Evolutionary conservation across 2,888 invertebrate species (phyloP).

Genomic region (Protodeltote pygarga): DNA sequence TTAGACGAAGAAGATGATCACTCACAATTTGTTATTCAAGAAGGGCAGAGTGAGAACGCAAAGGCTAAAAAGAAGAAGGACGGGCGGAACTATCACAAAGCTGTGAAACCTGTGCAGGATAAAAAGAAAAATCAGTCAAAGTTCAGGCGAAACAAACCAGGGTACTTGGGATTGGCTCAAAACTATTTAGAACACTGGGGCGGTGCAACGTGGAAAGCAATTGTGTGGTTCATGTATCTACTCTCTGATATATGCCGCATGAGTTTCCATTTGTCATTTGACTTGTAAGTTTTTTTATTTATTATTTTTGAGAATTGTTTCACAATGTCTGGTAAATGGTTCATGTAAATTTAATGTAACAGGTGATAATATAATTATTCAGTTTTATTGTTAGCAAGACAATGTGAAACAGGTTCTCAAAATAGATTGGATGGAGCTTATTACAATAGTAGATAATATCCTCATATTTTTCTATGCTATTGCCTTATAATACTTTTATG

Average conservation of each 20-base stretch:
- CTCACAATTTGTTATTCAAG: slow-evolving; percentile 72
- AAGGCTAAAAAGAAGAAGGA: slow-evolving; percentile 83
- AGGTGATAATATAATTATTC: no score
- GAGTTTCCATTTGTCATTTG: slow-evolving; percentile 90
- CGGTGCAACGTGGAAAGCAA: slow-evolving; percentile 87
- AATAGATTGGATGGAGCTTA: no score
- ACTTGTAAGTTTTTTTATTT: slow-evolving; percentile 87
- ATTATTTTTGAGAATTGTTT: neutral
- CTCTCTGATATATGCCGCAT: slow-evolving; percentile 93
- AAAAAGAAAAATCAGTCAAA: slow-evolving; percentile 83
- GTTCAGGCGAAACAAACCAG: slow-evolving; percentile 74
- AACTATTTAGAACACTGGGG: slow-evolving; percentile 85
- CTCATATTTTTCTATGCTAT: no score
- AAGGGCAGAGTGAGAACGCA: slow-evolving; percentile 66
- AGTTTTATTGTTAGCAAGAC: no score
- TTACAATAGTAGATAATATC: no score
- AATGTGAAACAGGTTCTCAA: no score
- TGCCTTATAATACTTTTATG: no score
- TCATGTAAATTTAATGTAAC: no score
- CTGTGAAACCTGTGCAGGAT: slow-evolving; percentile 70
- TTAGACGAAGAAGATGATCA: slow-evolving; percentile 70
- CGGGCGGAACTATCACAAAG: slow-evolving; percentile 72
- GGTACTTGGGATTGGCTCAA: slow-evolving; percentile 78
- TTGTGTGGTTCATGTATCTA: slow-evolving; percentile 92
- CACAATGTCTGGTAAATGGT: neutral